Evolutionary conservation across 2,797 vertebrate species (phyloP), one percentile per base, ranked within the genome.

Genomic region (Hydrophis major): DNA sequence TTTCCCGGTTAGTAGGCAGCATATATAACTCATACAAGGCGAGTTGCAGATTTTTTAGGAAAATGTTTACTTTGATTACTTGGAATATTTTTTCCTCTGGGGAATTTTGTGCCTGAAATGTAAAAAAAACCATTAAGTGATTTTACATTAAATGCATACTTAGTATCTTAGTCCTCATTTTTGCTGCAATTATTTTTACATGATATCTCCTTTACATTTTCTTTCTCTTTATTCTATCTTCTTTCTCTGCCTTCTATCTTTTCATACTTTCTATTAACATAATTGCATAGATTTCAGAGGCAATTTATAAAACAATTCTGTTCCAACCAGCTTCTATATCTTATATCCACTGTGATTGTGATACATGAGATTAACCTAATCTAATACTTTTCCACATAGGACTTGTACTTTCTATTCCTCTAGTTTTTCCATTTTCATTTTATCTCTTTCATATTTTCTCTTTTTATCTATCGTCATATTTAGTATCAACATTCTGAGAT

Each of bases 11-110:
- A 95, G 94, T 92, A 94, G 96, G 94, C 95, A 96, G 95, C 95
- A 97, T 91, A 97, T 91, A 96, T 94, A 96, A 96, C 95, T 97
- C 97, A 96, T 96, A 95, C 96, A 97, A 97, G 91, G 96, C 10
- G 89, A 91, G 47, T 92, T 55, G 88, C 86, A 96, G 92, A 90
- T 96, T 96, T 97, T 96, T 96, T 95, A 94, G 94, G 92, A 96
- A 96, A 94, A 95, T 96, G 94, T 97, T 97, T 95, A 96, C 94
- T 96, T 97, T 94, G 96, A 96, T 83, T 96, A 94, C 95, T 94
- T 94, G 91, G 94, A 96, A 95, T 90, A 96, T 93, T 97, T 95
- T 60, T 97, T 93, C 94, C 22, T 93, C 95, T 95, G 94, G 93
- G 92, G 94, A 94, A 89, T 97, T 93, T 53, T 96, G 96, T 97